Evolutionary conservation across 2,113 vertebrate species (phyloP).

Genomic region (Oryzias javanicus): DNA sequence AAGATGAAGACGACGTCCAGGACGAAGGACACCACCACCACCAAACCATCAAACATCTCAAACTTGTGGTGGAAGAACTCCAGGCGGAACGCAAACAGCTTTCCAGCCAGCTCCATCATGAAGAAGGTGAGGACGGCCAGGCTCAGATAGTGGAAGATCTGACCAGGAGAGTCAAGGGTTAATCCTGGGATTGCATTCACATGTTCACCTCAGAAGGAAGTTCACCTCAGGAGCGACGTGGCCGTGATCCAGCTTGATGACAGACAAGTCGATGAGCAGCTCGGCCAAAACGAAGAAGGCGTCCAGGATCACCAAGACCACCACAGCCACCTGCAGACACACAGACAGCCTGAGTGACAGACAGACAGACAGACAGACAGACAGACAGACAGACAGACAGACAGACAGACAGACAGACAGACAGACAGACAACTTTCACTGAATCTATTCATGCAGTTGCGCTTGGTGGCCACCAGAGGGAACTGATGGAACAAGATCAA

Average conservation of each 20-base stretch:
- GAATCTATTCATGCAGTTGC: not conserved
- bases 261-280: slow-evolving; percentile 87
- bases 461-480: too few relatives aligned
- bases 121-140: slow-evolving; percentile 88
- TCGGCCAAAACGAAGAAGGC: slow-evolving; percentile 89
- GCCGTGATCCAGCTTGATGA: slow-evolving; percentile 77
- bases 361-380: not conserved
- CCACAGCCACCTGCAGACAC: slow-evolving; percentile 80
- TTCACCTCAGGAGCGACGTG: slow-evolving; percentile 81
- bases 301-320: slow-evolving; percentile 89
- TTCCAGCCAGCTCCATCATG: slow-evolving; percentile 86
- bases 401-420: not conserved
- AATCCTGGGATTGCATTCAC: not conserved
- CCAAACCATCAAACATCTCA: slow-evolving; percentile 87
- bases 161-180: not conserved
- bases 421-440: fast-evolving
- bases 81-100: slow-evolving; percentile 83
- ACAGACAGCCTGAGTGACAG: not conserved
- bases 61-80: slow-evolving; percentile 97
- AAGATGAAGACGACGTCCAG: slow-evolving; percentile 86
- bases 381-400: fast-evolving
- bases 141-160: slow-evolving; percentile 94
- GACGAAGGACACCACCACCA: slow-evolving; percentile 89
- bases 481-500: too few relatives aligned
- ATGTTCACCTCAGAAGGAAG: not conserved